Base-by-base conservation (phyloP, 1,140 invertebrate genomes). In the Drosophila simulans region DNA sequence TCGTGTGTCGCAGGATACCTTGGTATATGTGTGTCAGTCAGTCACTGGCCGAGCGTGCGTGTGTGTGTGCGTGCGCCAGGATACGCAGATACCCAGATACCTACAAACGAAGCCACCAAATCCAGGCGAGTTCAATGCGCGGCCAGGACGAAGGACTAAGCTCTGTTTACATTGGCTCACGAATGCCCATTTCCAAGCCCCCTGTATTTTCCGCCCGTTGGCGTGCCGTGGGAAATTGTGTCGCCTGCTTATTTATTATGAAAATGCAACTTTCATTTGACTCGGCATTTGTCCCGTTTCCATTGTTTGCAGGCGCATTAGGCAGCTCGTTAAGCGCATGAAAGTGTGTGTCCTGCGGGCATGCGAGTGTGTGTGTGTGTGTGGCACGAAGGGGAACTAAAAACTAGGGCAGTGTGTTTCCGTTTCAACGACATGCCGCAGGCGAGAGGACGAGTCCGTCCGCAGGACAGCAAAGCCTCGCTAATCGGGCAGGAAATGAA, bases 381-480 rank as follows among this genome's bases (percentile, higher is more conserved):
- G 75, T 53, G 49, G 31, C 37, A 71, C 48, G 71, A 70, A 65
- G 75, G 62, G 51, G 66, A 86, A 81, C 71, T 89, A 53, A 79
- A 91, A 91, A 91, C 72, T 91, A 90, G 90, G 90, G 83, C 90
- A 91, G 75, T 91, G 90, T 91, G 90, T 82, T 91, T 91, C 73
- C 76, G 57, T 86, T 73, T 88, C 66, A 69, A 73, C 69, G 76
- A 77, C 75, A 88, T 52, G 79, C 76, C 80, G 58, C 81, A 70
- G 52, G 65, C 49, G 48, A 52, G 54, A 57, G 64, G 35, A 69
- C 66, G 56, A 48, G 48, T 48, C 57, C 66, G 48, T 48, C 57
- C 66, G 31, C 62, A 64, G 58, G 35, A 73, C 43, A 57, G 59
- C 77, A 73, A 43, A 63, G 53, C 68, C 71, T 55, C 49, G 25